phyloP scores from a whole-genome alignment of 2,113 vertebrate species.

The Ciconia boyciana region DNA sequence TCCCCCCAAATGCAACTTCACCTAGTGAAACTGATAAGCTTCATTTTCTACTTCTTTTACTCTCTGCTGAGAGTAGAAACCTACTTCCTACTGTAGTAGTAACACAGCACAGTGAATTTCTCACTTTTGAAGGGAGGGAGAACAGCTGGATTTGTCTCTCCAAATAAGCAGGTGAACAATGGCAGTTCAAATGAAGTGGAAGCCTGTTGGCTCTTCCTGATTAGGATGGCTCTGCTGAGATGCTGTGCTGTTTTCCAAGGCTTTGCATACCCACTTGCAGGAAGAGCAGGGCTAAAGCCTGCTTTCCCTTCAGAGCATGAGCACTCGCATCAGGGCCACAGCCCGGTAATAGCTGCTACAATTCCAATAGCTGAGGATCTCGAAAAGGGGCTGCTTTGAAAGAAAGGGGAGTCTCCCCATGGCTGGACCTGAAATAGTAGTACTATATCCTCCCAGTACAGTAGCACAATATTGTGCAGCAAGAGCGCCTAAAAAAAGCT shows the following conservation, averaged over 20 bases:
- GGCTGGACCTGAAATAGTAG: background rate
- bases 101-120: background rate
- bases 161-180: background rate
- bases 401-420: background rate
- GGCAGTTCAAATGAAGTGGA: background rate
- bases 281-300: background rate
- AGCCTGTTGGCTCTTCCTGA: background rate
- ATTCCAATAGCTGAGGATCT: background rate
- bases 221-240: background rate
- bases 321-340: background rate
- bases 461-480: background rate
- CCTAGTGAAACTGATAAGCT: background rate
- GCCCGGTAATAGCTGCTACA: background rate
- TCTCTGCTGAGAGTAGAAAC: background rate
- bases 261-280: background rate
- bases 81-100: accelerated
- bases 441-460: background rate
- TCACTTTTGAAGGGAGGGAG: background rate
- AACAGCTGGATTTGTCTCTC: background rate
- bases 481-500: background rate
- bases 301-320: background rate
- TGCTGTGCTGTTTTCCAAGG: background rate
- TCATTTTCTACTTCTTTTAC: background rate
- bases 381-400: background rate
- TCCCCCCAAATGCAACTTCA: background rate